These are phyloP conservation scores for Aphaenogaster floridana DNA, from an alignment of 1,140 invertebrate species.

Conservation along the genomic window DNA sequence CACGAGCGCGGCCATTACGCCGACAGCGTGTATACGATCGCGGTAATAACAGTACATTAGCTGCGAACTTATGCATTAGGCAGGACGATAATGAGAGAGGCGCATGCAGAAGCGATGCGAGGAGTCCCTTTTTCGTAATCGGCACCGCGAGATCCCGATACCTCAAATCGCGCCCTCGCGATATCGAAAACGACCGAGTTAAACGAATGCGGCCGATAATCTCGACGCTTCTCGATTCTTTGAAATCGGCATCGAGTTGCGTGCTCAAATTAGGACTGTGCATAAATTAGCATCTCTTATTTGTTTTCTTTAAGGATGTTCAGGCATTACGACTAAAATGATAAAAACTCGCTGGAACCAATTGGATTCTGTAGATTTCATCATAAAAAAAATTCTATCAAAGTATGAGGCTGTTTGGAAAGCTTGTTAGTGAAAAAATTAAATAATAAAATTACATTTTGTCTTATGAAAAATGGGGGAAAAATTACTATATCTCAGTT, in stretches of 20 bases:
- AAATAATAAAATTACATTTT: too few species aligned
- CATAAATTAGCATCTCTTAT: constrained; percentile 11
- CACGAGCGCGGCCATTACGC: constrained; percentile 67
- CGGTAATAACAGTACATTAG: constrained; percentile 75
- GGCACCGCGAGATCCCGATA: not conserved
- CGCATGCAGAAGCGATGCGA: constrained; percentile 14
- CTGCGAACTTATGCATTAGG: constrained; percentile 67
- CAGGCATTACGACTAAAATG: too few species aligned
- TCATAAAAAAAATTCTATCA: too few species aligned
- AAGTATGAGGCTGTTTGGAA: too few species aligned
- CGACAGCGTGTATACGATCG: constrained; percentile 68
- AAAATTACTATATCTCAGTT: too few species aligned
- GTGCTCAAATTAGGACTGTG: not conserved
- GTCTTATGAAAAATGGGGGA: too few species aligned
- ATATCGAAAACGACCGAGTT: not conserved
- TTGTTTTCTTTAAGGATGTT: not conserved
- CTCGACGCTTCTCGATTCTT: not conserved
- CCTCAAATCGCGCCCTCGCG: constrained; percentile 31
- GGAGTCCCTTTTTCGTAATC: constrained; percentile 20
- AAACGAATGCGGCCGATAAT: constrained; percentile 14
- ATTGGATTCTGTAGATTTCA: too few species aligned
- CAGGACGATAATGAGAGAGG: constrained; percentile 70
- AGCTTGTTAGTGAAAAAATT: too few species aligned
- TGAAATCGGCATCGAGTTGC: not conserved
- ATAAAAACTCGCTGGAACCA: too few species aligned